Evolutionary conservation across 2,888 invertebrate species (phyloP), one percentile per base, ranked within the genome.

Genomic region (Exocentrus adspersus): DNA sequence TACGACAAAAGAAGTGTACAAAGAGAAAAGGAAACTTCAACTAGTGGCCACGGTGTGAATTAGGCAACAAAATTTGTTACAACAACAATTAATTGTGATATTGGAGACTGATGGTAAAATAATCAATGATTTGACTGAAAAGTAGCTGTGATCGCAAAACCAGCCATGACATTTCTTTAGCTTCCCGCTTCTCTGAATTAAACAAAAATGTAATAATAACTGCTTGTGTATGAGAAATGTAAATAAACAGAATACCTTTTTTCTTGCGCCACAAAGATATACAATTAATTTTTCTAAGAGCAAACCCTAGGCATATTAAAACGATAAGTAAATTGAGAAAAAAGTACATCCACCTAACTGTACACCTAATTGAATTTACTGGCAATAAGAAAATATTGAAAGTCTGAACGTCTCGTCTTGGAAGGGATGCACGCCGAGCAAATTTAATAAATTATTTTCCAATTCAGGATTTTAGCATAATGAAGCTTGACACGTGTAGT

Each of bases 1-100:
- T 79, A 79, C 60, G 76, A 79, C 61, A 77, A 73, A 63, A 62
- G 70, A 9, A 51, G 57, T 12, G 42, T 62, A 7, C 57, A 53
- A 17, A 52, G 45, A 20, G 54, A 68, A 21, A 65, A 61, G 52
- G 42, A 32, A 7, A 9, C 21, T 45, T 45, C 10, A 43, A n/a
- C 3, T 21, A 4, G 12, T 42, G 42, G n/a, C 7, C 6, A 28
- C 2, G 2, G 16, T n/a, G 12, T 0, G 14, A 37, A 2, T 12
- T 37, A 6, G 9, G 1, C 9, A 9, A 30, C 3, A 30, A 30
- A 9, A 30, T 0, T 30, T 9, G 7, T 2, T 2, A 30, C 5
- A 28, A 12, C 14, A 37, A 12, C 12, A 12, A n/a, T 37, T 37
- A 37, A 37, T 7, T 37, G 37, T 37, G 37, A 37, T 37, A 37